A percentile compares a stretch with the other conserved stretches of the same genome.
phyloP scores from a whole-genome alignment of 92 coral and sea anemone species.

The Heteractis magnifica region DNA sequence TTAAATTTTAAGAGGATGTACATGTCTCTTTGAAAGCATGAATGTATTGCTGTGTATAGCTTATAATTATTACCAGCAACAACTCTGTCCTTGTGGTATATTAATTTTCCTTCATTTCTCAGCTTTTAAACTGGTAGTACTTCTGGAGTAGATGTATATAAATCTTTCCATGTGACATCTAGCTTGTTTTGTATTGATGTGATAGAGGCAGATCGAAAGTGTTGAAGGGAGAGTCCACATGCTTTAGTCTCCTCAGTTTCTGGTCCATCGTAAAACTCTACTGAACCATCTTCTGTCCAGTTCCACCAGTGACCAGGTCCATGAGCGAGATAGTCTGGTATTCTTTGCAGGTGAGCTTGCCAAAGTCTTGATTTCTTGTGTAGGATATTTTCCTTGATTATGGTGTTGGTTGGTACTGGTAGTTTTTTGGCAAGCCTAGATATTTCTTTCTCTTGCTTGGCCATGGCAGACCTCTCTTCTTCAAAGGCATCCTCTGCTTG shows the following conservation, averaged over 20 bases:
- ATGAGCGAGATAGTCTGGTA: conserved; percentile 27
- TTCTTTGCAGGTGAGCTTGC: conserved; percentile 35
- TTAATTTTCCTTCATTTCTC: conserved; percentile 24
- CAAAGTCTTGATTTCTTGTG: conserved; percentile 33
- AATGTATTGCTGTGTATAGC: too few relatives aligned
- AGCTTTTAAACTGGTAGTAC: conserved; percentile 25
- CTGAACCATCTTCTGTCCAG: conserved; percentile 34
- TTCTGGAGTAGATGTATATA: background rate
- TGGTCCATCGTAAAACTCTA: conserved; percentile 39
- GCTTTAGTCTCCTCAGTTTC: background rate
- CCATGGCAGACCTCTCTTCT: background rate
- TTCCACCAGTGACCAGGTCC: conserved; percentile 32
- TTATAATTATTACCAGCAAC: background rate
- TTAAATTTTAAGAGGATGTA: too few relatives aligned
- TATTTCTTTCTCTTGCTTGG: conserved; percentile 26
- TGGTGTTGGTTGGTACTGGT: conserved; percentile 14
- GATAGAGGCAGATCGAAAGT: conserved; percentile 19
- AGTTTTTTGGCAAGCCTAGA: conserved; percentile 18
- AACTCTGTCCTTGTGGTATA: conserved; percentile 10
- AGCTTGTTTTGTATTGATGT: background rate
- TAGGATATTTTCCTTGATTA: background rate
- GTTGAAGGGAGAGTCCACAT: conserved; percentile 6
- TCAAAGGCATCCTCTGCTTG: conserved; percentile 20
- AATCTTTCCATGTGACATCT: background rate
- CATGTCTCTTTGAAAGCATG: too few relatives aligned